Conservation (phyloP, 2,888 invertebrate genomes). For the Busseola fusca region DNA sequence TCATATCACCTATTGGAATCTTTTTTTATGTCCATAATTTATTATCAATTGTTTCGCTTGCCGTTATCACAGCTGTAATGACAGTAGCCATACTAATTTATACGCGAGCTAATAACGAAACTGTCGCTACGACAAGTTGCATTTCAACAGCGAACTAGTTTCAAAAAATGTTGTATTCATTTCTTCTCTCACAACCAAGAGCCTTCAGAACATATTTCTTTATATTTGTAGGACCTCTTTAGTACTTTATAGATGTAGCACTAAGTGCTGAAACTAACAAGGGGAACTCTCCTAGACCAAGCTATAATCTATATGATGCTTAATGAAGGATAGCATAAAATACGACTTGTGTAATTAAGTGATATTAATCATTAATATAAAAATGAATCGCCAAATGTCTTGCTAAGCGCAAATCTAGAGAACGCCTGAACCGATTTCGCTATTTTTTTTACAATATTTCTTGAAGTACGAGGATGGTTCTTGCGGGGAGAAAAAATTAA, state of each 20-base stretch:
- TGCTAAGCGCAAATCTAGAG: too few relatives aligned
- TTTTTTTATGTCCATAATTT: not conserved
- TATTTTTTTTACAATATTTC: too few relatives aligned
- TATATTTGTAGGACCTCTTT: conserved; percentile 21
- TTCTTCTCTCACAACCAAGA: conserved; percentile 7
- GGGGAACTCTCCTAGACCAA: conserved; percentile 37
- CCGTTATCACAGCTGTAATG: conserved; percentile 21
- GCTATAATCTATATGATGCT: conserved; percentile 40
- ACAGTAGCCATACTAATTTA: conserved; percentile 33
- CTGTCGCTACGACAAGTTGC: conserved; percentile 14
- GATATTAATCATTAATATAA: too few relatives aligned
- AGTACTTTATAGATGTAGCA: conserved; percentile 26
- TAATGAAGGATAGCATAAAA: conserved; percentile 42
- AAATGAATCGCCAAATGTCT: too few relatives aligned
- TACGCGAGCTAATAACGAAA: conserved; percentile 13
- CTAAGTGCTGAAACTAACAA: conserved; percentile 53
- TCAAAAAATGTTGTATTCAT: conserved; percentile 16
- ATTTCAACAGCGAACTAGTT: conserved; percentile 36
- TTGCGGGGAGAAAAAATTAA: too few relatives aligned
- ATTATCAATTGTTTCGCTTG: not conserved
- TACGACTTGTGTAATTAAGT: conserved; percentile 35
- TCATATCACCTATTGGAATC: not conserved
- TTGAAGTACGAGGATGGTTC: too few relatives aligned
- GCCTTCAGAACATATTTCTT: not conserved
- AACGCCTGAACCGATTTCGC: too few relatives aligned